These are phyloP conservation scores for Sphenopsis melanotis DNA, from an alignment of 2,797 vertebrate genomes.

Conservation along the genomic window DNA sequence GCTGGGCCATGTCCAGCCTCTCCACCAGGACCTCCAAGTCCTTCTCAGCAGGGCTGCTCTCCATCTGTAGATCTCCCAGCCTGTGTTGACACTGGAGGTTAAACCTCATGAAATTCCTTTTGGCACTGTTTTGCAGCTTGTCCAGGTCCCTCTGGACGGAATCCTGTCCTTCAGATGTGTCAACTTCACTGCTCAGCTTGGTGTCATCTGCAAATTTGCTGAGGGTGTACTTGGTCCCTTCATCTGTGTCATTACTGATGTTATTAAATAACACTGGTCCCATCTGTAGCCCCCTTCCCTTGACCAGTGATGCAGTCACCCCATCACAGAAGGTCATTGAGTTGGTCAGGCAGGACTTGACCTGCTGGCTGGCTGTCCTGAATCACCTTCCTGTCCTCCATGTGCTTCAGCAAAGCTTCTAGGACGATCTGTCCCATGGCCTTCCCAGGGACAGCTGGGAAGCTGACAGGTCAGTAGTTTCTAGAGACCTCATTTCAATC, in stretches of 20 bases:
- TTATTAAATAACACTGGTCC: not conserved
- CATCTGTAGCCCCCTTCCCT: not conserved
- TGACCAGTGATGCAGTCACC: not conserved
- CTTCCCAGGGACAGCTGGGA: not conserved
- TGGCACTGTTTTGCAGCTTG: not conserved
- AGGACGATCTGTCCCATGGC: not conserved
- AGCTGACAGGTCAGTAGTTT: not conserved
- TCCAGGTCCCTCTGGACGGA: not conserved
- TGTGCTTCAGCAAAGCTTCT: not conserved
- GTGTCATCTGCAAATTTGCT: not conserved
- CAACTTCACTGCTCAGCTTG: not conserved
- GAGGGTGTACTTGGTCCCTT: not conserved
- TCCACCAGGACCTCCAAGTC: not conserved
- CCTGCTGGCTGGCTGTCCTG: not conserved
- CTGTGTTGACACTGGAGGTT: not conserved
- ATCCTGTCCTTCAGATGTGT: not conserved
- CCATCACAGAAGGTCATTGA: too few relatives aligned
- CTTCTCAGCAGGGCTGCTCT: not conserved
- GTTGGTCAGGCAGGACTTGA: not conserved
- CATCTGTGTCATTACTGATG: not conserved
- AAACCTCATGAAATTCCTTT: not conserved
- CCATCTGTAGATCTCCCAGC: rapidly evolving
- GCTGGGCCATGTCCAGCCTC: not conserved
- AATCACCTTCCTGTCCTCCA: not conserved
- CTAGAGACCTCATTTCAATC: not conserved